phyloP scores from a whole-genome alignment of 2,113 vertebrate species.

The Ranitomeya imitator region DNA sequence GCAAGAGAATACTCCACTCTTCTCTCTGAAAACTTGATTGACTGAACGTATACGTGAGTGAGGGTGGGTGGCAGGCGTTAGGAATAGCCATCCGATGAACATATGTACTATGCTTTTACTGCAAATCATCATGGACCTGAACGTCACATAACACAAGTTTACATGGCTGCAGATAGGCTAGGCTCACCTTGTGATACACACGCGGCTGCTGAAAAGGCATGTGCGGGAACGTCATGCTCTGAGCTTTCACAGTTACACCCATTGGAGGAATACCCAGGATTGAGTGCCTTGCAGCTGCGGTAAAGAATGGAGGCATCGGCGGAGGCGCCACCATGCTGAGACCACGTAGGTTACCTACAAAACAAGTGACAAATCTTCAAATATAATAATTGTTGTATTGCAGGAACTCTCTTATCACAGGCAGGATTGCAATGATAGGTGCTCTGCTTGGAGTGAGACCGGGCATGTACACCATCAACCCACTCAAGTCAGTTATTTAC shows the following conservation, averaged over 20 bases:
- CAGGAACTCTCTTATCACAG: neutral
- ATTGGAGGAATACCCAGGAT: slow-evolving; percentile 92
- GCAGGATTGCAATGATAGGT: too few relatives aligned
- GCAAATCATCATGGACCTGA: too few relatives aligned
- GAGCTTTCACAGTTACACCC: slow-evolving; percentile 86
- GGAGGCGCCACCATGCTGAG: slow-evolving; percentile 82
- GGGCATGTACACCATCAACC: too few relatives aligned
- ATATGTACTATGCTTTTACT: too few relatives aligned
- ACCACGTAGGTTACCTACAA: slow-evolving; percentile 80
- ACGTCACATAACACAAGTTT: neutral
- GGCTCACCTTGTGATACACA: slow-evolving; percentile 77
- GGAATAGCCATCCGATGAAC: too few relatives aligned
- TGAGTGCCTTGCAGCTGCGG: slow-evolving; percentile 85
- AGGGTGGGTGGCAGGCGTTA: too few relatives aligned
- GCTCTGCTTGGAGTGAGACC: too few relatives aligned
- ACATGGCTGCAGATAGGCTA: neutral
- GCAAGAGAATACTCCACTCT: too few relatives aligned
- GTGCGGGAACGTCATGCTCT: slow-evolving; percentile 80
- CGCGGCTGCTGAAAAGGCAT: slow-evolving; percentile 79
- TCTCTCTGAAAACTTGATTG: too few relatives aligned
- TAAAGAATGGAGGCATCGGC: slow-evolving; percentile 89
- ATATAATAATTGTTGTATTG: too few relatives aligned
- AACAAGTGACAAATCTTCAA: slow-evolving; percentile 11
- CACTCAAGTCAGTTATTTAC: too few relatives aligned
- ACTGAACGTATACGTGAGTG: too few relatives aligned